Conservation (phyloP, 2,113 vertebrate genomes). For the Monopterus albus region DNA sequence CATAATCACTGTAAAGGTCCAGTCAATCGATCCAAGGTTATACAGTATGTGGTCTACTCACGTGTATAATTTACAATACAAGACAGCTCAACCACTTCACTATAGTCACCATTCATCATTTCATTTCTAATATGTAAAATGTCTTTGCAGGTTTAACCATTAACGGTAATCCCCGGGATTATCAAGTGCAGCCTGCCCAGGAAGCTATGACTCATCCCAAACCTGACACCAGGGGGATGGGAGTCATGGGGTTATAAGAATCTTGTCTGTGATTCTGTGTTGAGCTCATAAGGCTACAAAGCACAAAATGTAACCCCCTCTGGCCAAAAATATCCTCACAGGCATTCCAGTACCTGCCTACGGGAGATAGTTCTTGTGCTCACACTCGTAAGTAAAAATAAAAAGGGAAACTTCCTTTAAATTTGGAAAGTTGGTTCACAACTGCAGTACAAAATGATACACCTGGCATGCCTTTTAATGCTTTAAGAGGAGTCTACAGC, state of each 20-base stretch:
- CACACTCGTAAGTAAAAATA: not conserved
- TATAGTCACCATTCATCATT: not conserved
- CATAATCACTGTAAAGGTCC: too few species aligned
- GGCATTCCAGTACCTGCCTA: too few species aligned
- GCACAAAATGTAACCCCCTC: too few species aligned
- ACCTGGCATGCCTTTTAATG: not conserved
- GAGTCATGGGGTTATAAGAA: not conserved
- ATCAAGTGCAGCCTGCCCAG: conserved; percentile 6
- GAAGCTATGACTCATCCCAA: conserved; percentile 22
- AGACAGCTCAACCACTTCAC: not conserved
- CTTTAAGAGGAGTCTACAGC: too few species aligned
- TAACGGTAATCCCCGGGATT: conserved; percentile 29
- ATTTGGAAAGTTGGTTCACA: not conserved
- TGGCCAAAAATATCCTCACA: too few species aligned
- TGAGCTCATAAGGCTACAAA: too few species aligned
- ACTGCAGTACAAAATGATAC: not conserved
- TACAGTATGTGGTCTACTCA: too few species aligned
- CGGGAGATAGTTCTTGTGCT: not conserved
- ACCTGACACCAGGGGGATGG: not conserved
- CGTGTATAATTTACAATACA: too few species aligned
- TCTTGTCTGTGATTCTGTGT: not conserved
- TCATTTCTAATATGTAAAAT: conserved; percentile 24
- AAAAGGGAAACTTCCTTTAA: conserved; percentile 1
- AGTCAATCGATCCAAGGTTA: too few species aligned
- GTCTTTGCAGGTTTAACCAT: conserved; percentile 2